phyloP scores from a whole-genome alignment of 1,140 invertebrate species.

The Lasioglossum albipes region DNA sequence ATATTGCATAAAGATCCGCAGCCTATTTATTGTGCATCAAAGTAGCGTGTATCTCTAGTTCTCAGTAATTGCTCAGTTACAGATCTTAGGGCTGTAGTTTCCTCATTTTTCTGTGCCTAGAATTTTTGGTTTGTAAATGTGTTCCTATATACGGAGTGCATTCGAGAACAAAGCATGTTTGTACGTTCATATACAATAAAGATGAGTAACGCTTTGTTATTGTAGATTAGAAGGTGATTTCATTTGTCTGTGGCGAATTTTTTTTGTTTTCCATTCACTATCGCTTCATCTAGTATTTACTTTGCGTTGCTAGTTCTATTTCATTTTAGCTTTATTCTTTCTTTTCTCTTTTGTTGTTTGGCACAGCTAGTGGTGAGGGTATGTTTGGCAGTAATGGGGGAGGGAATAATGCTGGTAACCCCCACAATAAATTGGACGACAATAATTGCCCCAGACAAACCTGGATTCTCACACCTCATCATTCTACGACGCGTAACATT shows the following conservation, averaged over 20 bases:
- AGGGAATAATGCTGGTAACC: constrained; percentile 73
- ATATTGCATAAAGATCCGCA: too few species aligned
- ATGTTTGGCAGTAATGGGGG: constrained; percentile 75
- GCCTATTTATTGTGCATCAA: not conserved
- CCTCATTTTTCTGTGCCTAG: not conserved
- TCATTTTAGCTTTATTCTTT: constrained; percentile 71
- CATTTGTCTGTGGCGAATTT: constrained; percentile 23
- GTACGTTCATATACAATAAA: not conserved
- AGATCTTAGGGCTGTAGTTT: not conserved
- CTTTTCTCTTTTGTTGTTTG: constrained; percentile 72
- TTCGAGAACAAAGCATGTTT: constrained; percentile 32
- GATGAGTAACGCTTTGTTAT: constrained; percentile 17
- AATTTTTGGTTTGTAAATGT: constrained; percentile 9
- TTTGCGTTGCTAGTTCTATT: constrained; percentile 59
- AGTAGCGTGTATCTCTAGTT: not conserved
- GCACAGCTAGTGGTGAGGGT: constrained; percentile 78
- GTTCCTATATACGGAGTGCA: not conserved
- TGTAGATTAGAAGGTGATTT: constrained; percentile 19
- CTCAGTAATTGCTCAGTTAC: not conserved
- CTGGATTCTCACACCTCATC: constrained; percentile 79
- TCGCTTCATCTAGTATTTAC: constrained; percentile 48
- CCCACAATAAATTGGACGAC: constrained; percentile 76
- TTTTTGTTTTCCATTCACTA: constrained; percentile 27
- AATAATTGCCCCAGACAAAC: constrained; percentile 78
- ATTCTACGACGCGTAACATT: constrained; percentile 76